Percentiles rank a stretch among this genome's conserved stretches.
These are phyloP conservation scores for Xerus rutilus DNA, from an alignment of 2,797 vertebrate species.

Conservation along the genomic window DNA sequence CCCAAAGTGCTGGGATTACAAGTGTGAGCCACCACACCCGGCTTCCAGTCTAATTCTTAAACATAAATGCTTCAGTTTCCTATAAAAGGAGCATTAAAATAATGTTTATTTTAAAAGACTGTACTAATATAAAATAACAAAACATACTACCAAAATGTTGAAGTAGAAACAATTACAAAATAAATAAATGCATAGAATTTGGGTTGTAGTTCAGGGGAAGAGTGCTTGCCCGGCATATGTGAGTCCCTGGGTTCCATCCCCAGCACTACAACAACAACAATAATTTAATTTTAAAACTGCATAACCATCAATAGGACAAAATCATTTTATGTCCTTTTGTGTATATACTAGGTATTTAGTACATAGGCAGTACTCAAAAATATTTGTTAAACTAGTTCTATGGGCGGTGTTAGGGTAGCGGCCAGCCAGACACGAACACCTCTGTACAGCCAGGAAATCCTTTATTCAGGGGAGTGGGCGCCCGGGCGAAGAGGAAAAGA, in stretches of 20 bases:
- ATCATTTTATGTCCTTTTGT: not conserved
- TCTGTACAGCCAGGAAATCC: too few species aligned
- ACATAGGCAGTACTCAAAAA: not conserved
- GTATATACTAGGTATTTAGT: not conserved
- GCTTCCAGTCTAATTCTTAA: too few species aligned
- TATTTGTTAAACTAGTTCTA: not conserved
- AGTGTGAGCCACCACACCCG: too few species aligned
- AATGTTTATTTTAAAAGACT: not conserved
- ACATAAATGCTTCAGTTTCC: not conserved
- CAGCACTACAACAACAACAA: not conserved
- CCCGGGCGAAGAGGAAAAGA: too few species aligned
- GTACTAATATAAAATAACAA: not conserved
- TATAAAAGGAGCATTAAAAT: not conserved
- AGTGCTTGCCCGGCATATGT: too few species aligned
- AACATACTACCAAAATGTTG: not conserved
- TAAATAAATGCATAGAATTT: too few species aligned
- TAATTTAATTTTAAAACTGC: not conserved
- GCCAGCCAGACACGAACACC: too few species aligned
- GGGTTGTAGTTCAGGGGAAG: too few species aligned
- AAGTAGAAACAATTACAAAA: constrained; percentile 42
- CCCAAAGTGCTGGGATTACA: too few species aligned
- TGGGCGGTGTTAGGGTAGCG: too few species aligned
- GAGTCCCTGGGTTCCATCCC: not conserved
- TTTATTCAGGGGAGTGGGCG: too few species aligned
- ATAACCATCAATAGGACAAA: not conserved